Evolutionary conservation across 2,797 vertebrate species (phyloP), one percentile per base, ranked within the genome.

Genomic region (Falco novaeseelandiae): DNA sequence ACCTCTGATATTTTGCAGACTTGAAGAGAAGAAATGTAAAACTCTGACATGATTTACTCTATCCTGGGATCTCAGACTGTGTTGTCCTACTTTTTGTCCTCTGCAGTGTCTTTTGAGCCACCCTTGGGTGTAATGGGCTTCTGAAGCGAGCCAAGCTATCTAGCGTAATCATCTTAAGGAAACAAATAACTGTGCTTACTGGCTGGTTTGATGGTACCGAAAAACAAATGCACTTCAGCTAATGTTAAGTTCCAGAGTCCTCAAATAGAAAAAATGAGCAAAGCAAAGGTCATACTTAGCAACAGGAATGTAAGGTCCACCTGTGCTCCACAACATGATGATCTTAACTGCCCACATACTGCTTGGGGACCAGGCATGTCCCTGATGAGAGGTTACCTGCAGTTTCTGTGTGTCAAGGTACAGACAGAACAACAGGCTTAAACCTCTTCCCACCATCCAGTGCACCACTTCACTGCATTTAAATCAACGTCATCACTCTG

Each of bases 1-100:
- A 84, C 7, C 34, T 36, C 82, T 57, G 59, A 29, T 46, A 36
- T 29, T 83, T 59, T 85, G 67, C 78, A 90, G 78, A 52, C 30
- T 84, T n/a, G 5, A 79, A 89, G 34, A 59, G 66, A 73, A 42
- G 59, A 87, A 93, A 91, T 44, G 30, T 29, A 83, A 87, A 87
- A 67, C 40, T 70, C 87, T 48, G 83, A 81, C 54, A 15, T 76
- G 46, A 93, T 95, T 96, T 91, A 74, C 76, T 87, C 74, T 80
- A 12, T 65, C 58, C 79, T 58, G 90, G 83, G 78, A 95, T 74
- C 81, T 78, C 87, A 51, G 74, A 48, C 78, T 95, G 83, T 34
- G 19, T 55, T 85, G 94, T 83, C 90, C 95, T 94, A 93, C 74
- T 89, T 97, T 96, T 92, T 92, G 89, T 93, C 95, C 96, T 96